Evolutionary conservation across 1,140 invertebrate genomes (phyloP).

Genomic region (Drosophila parabipectinata): DNA sequence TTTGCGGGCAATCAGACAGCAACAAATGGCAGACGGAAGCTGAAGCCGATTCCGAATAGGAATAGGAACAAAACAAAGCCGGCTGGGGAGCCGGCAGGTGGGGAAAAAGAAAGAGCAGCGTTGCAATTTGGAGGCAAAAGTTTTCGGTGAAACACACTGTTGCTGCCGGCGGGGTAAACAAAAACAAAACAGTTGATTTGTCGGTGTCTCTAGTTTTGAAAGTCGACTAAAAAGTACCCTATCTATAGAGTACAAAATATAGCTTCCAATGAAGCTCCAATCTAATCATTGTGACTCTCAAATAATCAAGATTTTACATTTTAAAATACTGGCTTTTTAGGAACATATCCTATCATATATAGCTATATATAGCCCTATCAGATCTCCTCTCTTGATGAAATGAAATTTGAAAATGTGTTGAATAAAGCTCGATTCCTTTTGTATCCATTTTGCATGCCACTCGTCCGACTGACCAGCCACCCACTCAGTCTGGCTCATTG

Average conservation of each 20-base stretch:
- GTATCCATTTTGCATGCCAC: slow-evolving; percentile 52
- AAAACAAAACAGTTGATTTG: slow-evolving; percentile 19
- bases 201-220: neutral
- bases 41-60: slow-evolving; percentile 10
- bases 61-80: neutral
- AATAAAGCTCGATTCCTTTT: slow-evolving; percentile 43
- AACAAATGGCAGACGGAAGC: slow-evolving; percentile 63
- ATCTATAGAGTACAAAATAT: neutral
- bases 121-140: slow-evolving; percentile 53
- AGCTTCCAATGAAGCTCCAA: neutral
- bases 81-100: neutral
- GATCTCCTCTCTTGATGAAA: slow-evolving; percentile 60
- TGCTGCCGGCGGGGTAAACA: slow-evolving; percentile 43
- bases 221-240: neutral
- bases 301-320: no score
- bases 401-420: slow-evolving; percentile 74
- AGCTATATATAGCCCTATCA: no score
- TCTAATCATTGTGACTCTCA: no score
- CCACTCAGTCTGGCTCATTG: slow-evolving; percentile 33
- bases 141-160: slow-evolving; percentile 59
- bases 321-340: no score
- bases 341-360: no score
- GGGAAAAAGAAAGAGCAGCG: slow-evolving; percentile 1
- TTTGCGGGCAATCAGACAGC: slow-evolving; percentile 78
- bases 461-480: neutral